Evolutionary conservation across 1,140 invertebrate species (phyloP).

Genomic region (Drosophila fuyamai): DNA sequence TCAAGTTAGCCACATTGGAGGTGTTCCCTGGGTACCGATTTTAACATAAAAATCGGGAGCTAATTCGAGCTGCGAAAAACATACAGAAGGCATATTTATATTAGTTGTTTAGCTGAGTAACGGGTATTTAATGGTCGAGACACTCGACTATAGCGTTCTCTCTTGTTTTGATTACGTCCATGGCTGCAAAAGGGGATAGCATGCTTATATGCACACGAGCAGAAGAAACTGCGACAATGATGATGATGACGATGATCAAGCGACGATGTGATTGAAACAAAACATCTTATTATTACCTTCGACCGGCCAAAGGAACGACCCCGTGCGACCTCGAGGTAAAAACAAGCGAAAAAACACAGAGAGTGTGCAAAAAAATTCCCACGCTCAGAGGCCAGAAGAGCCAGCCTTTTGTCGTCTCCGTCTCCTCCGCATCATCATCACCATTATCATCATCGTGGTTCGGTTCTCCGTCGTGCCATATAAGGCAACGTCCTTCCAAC

Average conservation of each 20-base stretch:
- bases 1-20: no score
- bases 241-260: slow-evolving; percentile 53
- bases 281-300: slow-evolving; percentile 81
- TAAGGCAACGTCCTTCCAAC: slow-evolving; percentile 69
- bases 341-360: slow-evolving; percentile 42
- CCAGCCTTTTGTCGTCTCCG: slow-evolving; percentile 66
- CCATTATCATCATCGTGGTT: slow-evolving; percentile 37
- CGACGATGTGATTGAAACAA: slow-evolving; percentile 82
- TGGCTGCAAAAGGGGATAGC: not conserved
- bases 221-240: slow-evolving; percentile 21
- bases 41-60: no score
- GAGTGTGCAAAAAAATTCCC: slow-evolving; percentile 75
- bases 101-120: no score
- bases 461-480: slow-evolving; percentile 47
- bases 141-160: no score
- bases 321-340: slow-evolving; percentile 74
- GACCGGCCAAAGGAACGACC: slow-evolving; percentile 70
- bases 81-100: no score
- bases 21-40: no score
- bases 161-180: not conserved
- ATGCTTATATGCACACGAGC: slow-evolving; percentile 39
- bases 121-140: no score
- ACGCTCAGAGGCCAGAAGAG: slow-evolving; percentile 57
- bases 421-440: slow-evolving; percentile 32
- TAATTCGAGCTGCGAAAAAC: no score